These are phyloP conservation scores for Nebria salina DNA, from an alignment of 2,888 invertebrate genomes.

Conservation along the genomic window DNA sequence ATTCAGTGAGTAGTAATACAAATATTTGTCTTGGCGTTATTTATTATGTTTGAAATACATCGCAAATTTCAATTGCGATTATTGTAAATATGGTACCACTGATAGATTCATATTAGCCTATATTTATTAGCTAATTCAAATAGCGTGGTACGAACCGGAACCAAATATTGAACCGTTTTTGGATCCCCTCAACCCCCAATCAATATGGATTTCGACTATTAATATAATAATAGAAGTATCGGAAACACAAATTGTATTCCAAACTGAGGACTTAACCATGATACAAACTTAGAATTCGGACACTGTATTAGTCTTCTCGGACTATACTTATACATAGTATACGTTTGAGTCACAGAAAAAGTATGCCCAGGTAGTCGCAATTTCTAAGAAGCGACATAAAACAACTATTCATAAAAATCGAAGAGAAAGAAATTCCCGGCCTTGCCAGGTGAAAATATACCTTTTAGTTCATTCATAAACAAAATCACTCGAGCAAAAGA, in stretches of 20 bases:
- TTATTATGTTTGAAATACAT: too few species aligned
- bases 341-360: background rate
- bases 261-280: too few species aligned
- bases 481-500: too few species aligned
- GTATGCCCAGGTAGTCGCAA: background rate
- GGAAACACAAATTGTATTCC: too few species aligned
- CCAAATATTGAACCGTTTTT: conserved; percentile 40
- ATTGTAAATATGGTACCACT: too few species aligned
- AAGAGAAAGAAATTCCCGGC: too few species aligned
- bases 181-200: background rate
- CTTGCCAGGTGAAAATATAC: too few species aligned
- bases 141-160: conserved; percentile 39
- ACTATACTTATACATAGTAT: background rate
- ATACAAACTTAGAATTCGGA: background rate
- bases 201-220: conserved; percentile 25
- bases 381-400: background rate
- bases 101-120: conserved; percentile 12
- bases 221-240: background rate
- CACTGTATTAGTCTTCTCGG: background rate
- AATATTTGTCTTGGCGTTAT: too few species aligned
- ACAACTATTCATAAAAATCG: background rate
- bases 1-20: too few species aligned
- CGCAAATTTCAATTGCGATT: too few species aligned
- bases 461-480: too few species aligned
- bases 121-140: conserved; percentile 42